A percentile compares a stretch with the other conserved stretches of the same genome.
phyloP scores from a whole-genome alignment of 2,797 vertebrate species.

The Tragopan temminckii region DNA sequence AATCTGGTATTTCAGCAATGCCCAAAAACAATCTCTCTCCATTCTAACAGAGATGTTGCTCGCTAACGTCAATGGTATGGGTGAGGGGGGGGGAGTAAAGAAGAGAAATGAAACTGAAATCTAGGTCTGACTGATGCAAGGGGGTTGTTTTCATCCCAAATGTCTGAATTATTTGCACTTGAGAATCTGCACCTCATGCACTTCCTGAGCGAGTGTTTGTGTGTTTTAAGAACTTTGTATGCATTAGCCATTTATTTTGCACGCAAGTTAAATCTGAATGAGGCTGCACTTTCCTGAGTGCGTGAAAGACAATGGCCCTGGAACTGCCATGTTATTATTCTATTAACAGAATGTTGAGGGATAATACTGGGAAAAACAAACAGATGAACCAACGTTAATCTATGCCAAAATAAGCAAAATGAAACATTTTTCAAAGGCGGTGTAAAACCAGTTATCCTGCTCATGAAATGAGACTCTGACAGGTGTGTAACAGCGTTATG shows the following conservation, averaged over 20 bases:
- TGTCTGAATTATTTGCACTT: background rate
- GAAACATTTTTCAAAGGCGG: background rate
- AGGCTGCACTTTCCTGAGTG: background rate
- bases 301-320: background rate
- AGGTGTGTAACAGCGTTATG: background rate
- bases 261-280: background rate
- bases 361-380: background rate
- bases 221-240: background rate
- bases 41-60: background rate
- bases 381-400: background rate
- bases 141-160: background rate
- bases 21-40: background rate
- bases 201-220: background rate
- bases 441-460: background rate
- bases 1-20: background rate
- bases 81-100: background rate
- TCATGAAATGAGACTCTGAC: background rate
- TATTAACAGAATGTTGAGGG: background rate
- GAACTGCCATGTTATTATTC: background rate
- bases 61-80: accelerated
- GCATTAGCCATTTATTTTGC: background rate
- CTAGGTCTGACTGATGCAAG: background rate
- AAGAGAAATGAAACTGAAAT: conserved; percentile 29
- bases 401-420: background rate
- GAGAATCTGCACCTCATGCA: background rate